These are phyloP conservation scores for Phoebastria nigripes DNA, from an alignment of 2,797 vertebrate genomes.

Conservation along the genomic window DNA sequence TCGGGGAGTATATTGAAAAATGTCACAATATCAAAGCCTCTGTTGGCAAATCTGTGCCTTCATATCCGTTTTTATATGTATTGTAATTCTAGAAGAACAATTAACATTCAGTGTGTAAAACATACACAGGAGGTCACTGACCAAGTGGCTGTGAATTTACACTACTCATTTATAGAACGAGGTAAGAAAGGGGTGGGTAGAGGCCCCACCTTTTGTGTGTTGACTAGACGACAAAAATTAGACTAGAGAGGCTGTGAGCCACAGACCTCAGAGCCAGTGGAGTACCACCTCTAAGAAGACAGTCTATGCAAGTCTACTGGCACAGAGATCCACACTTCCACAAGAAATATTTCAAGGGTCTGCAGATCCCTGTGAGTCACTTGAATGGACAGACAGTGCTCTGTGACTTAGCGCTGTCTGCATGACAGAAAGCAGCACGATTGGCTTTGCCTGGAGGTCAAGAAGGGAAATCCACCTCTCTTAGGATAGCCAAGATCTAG, in stretches of 20 bases:
- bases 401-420: neutral
- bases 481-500: neutral
- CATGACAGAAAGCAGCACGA: neutral
- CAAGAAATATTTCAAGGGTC: neutral
- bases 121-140: neutral
- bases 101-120: neutral
- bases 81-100: neutral
- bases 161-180: neutral
- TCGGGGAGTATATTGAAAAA: neutral
- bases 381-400: neutral
- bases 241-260: neutral
- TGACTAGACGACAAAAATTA: neutral
- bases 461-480: neutral
- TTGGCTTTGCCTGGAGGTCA: neutral
- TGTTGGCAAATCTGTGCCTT: neutral
- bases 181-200: neutral
- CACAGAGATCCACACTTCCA: neutral
- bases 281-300: neutral
- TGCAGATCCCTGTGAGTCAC: neutral
- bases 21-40: neutral
- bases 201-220: neutral
- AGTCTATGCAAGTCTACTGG: neutral
- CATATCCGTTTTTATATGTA: neutral
- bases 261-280: neutral
- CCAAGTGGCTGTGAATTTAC: neutral